Percentiles rank a stretch among this genome's conserved stretches.
Conservation (phyloP, 35 echinoderm and acorn worm species). For the Acanthaster planci region DNA sequence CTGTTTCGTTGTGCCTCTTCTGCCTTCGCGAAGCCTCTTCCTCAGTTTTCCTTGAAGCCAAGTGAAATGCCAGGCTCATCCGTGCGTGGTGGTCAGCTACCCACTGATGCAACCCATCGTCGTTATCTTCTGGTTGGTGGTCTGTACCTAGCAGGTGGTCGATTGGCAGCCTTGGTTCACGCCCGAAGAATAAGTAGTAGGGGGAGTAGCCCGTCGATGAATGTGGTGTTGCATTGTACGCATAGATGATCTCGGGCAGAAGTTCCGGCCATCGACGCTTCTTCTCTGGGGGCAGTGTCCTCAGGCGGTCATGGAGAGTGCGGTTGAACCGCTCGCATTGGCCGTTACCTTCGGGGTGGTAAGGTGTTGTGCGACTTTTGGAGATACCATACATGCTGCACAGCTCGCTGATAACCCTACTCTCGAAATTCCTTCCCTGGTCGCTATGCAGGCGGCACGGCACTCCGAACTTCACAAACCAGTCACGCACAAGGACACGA, state of each 20-base stretch:
- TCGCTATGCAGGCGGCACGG: constrained; percentile 65
- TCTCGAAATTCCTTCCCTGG: constrained; percentile 45
- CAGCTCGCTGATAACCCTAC: constrained; percentile 47
- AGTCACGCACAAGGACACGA: constrained; percentile 49
- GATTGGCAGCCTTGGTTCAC: constrained; percentile 70
- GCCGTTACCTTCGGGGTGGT: too few species aligned
- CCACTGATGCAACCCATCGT: constrained; percentile 20
- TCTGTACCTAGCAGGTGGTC: constrained; percentile 61
- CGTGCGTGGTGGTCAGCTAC: constrained; percentile 48
- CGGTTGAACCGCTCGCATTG: too few species aligned
- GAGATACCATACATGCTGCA: constrained; percentile 62
- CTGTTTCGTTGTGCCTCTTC: constrained; percentile 23
- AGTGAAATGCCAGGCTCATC: constrained; percentile 40
- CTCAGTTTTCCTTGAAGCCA: constrained; percentile 58
- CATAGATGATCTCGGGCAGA: constrained; percentile 71
- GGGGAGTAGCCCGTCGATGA: constrained; percentile 74
- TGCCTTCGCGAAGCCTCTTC: constrained; percentile 43
- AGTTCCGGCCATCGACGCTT: constrained; percentile 59
- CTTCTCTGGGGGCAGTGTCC: constrained; percentile 43
- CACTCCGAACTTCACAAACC: constrained; percentile 74
- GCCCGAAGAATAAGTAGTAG: constrained; percentile 73
- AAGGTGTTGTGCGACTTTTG: constrained; percentile 61
- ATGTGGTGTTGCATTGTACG: constrained; percentile 69
- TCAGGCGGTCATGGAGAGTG: constrained; percentile 64
- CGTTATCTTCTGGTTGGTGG: background rate